Evolutionary conservation across 2,797 vertebrate genomes (phyloP).

Genomic region (Phalanger gymnotis): DNA sequence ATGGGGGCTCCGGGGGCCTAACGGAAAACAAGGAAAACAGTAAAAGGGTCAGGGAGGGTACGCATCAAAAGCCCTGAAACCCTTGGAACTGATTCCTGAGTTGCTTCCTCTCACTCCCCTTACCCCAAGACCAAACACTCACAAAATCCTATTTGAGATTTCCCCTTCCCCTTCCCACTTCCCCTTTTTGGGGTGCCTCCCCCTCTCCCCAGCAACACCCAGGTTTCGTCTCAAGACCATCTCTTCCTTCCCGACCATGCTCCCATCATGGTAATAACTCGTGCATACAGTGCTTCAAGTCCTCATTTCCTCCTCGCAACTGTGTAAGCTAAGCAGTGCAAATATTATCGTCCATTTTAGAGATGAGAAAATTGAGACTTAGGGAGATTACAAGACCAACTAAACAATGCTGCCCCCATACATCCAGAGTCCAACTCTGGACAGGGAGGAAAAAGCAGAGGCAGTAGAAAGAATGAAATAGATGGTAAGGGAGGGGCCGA

Average conservation of each 20-base stretch:
- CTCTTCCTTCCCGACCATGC: background rate
- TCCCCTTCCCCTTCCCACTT: too few species aligned
- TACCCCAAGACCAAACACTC: background rate
- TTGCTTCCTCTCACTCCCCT: background rate
- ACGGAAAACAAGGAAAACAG: background rate
- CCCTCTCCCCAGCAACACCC: background rate
- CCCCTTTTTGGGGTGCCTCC: background rate
- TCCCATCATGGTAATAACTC: background rate
- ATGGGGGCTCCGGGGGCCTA: slow-evolving; percentile 37
- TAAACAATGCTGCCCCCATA: background rate
- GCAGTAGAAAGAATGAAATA: background rate
- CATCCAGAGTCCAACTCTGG: background rate
- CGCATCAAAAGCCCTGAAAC: background rate
- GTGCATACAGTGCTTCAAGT: background rate
- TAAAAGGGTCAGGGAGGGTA: background rate
- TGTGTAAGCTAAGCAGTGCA: background rate
- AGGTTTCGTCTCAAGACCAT: background rate
- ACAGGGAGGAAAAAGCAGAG: background rate
- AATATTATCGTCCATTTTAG: background rate
- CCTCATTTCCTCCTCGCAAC: background rate
- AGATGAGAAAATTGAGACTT: background rate
- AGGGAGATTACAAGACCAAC: background rate
- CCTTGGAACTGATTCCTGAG: background rate
- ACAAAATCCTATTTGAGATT: background rate
- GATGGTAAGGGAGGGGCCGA: background rate